These are phyloP conservation scores for Ophioninae sp. DNA, from an alignment of 2,888 invertebrate genomes.

Conservation along the genomic window DNA sequence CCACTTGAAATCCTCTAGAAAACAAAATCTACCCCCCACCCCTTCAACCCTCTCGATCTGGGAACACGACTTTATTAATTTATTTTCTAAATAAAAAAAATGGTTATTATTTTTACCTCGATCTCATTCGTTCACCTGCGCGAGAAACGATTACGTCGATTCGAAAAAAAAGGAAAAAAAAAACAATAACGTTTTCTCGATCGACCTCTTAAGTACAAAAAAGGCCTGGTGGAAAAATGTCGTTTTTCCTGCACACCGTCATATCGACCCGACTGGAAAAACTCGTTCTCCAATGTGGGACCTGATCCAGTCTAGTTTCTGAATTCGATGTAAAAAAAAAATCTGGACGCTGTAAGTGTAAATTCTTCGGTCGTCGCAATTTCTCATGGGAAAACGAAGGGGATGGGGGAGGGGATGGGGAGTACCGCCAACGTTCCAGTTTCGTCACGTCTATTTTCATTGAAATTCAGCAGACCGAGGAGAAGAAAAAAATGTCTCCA, in stretches of 20 bases:
- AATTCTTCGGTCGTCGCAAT: conserved; percentile 3
- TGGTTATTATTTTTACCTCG: conserved; percentile 70
- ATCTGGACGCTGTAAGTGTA: neutral
- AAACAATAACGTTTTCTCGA: neutral
- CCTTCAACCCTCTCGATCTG: conserved; percentile 31
- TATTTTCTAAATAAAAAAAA: conserved; percentile 79
- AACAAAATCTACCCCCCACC: neutral
- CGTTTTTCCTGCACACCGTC: conserved; percentile 1
- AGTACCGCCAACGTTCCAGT: conserved; percentile 29
- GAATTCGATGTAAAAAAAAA: neutral
- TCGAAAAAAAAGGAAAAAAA: conserved; percentile 8
- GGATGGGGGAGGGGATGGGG: neutral
- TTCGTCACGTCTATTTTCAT: conserved; percentile 23
- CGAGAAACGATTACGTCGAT: neutral
- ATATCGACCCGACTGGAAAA: conserved; percentile 40
- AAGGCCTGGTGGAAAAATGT: conserved; percentile 34
- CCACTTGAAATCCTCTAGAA: neutral
- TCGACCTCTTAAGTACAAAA: neutral
- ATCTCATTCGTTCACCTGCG: conserved; percentile 2
- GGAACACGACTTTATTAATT: conserved; percentile 74
- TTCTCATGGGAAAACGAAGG: conserved; percentile 14
- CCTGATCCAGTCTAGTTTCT: neutral
- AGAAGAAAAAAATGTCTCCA: conserved; percentile 11
- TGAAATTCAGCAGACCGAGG: conserved; percentile 4
- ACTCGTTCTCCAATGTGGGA: conserved; percentile 41